Percentiles rank a stretch among this genome's conserved stretches.
Conservation (phyloP, 1,140 invertebrate genomes). For the Rhopalosiphum padi region DNA sequence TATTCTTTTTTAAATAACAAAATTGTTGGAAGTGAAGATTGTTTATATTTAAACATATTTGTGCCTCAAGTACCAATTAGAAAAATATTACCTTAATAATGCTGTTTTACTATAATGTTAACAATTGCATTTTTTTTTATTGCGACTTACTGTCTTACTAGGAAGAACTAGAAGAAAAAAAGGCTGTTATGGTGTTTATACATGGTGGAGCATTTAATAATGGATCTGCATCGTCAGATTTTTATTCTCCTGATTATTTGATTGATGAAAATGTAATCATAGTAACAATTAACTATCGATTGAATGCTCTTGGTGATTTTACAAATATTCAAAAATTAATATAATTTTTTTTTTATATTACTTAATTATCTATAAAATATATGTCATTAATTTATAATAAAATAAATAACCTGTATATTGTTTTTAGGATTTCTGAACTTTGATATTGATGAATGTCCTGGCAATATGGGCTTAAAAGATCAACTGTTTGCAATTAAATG, state of each 20-base stretch:
- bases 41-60: constrained; percentile 59
- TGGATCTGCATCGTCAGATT: constrained; percentile 66
- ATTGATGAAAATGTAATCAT: constrained; percentile 78
- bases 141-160: not conserved
- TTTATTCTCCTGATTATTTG: constrained; percentile 73
- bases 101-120: not conserved
- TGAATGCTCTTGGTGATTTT: constrained; percentile 67
- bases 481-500: constrained; percentile 76
- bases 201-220: constrained; percentile 69
- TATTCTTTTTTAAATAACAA: not conserved
- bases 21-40: constrained; percentile 58
- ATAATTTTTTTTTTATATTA: not conserved
- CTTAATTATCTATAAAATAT: not conserved
- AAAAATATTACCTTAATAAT: not conserved
- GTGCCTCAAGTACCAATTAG: constrained; percentile 47
- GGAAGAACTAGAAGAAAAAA: constrained; percentile 30
- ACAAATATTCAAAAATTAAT: not conserved
- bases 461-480: constrained; percentile 80
- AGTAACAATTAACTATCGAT: constrained; percentile 81
- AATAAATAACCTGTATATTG: not conserved
- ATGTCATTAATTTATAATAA: not conserved
- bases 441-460: constrained; percentile 70
- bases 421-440: constrained; percentile 66
- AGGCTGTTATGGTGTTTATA: constrained; percentile 72
- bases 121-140: not conserved